Evolutionary conservation across 2,113 vertebrate species (phyloP).

Genomic region (Emydocephalus ijimae): DNA sequence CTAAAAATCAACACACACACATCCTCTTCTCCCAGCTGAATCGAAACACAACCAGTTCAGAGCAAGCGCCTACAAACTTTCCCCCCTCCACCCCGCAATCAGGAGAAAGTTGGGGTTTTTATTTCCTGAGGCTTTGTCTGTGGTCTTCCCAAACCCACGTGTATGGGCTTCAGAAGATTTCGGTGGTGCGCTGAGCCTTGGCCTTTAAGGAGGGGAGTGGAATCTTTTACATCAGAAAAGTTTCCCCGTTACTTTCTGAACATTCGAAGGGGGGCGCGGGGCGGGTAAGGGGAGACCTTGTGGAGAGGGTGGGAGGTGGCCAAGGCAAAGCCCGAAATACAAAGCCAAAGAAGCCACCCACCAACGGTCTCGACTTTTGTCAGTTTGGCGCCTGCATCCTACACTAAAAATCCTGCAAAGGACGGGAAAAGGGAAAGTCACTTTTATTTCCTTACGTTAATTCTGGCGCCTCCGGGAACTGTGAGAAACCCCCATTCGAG

Average conservation of each 20-base stretch:
- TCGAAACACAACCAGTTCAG: background rate
- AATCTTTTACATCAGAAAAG: conserved; percentile 62
- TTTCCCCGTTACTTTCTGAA: conserved; percentile 63
- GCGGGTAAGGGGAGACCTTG: conserved; percentile 37
- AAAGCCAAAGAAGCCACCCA: conserved; percentile 60
- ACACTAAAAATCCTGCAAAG: conserved; percentile 55
- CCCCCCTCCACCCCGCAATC: conserved; percentile 16
- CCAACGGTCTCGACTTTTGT: conserved; percentile 55
- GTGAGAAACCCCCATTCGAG: conserved; percentile 54
- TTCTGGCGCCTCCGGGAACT: conserved; percentile 48
- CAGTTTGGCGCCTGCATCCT: conserved; percentile 51
- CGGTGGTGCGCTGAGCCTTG: background rate
- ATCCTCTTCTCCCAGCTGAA: conserved; percentile 22
- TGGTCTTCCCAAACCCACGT: conserved; percentile 24
- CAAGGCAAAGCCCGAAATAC: conserved; percentile 40
- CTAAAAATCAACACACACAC: conserved; percentile 24
- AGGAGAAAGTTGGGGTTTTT: conserved; percentile 13
- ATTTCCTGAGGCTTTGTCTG: background rate
- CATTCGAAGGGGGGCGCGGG: conserved; percentile 52
- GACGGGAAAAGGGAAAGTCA: conserved; percentile 53
- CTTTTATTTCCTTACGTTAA: conserved; percentile 56
- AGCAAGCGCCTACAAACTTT: background rate
- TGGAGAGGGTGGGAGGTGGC: background rate
- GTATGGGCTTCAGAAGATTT: conserved; percentile 13
- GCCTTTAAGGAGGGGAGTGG: conserved; percentile 22